Evolutionary conservation across 2,797 vertebrate genomes (phyloP).

Genomic region (Catostomus latipinnis): DNA sequence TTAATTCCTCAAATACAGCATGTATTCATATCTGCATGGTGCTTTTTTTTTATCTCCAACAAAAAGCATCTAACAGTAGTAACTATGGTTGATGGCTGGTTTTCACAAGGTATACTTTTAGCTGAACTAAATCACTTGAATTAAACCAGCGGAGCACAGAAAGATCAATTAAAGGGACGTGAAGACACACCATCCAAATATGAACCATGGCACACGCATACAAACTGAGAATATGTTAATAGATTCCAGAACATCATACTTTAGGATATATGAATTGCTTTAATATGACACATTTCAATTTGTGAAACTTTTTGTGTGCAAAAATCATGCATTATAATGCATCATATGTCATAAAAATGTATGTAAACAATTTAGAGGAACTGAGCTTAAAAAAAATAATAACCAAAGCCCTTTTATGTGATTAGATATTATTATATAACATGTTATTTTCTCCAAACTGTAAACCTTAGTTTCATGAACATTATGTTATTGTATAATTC

Average conservation of each 20-base stretch:
- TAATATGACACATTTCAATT: not conserved
- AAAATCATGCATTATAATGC: too few species aligned
- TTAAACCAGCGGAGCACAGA: not conserved
- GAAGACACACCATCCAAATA: not conserved
- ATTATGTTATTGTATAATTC: too few species aligned
- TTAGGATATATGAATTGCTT: not conserved
- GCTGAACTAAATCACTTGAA: not conserved
- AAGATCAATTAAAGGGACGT: not conserved
- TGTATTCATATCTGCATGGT: constrained; percentile 67
- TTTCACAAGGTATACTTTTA: not conserved
- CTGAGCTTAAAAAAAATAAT: too few species aligned
- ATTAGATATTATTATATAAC: too few species aligned
- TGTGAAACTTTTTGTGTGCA: too few species aligned
- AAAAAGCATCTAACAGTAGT: too few species aligned
- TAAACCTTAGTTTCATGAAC: not conserved
- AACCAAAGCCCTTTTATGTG: too few species aligned
- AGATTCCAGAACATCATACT: not conserved
- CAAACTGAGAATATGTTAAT: not conserved
- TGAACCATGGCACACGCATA: not conserved
- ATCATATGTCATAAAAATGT: too few species aligned
- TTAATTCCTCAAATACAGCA: constrained; percentile 65
- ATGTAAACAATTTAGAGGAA: too few species aligned
- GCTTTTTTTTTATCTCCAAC: not conserved
- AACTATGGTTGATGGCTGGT: not conserved
- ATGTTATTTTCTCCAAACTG: not conserved